Percentiles rank a stretch among this genome's conserved stretches.
Conservation (phyloP, 2,113 vertebrate genomes). For the Cryptotis parvus region DNA sequence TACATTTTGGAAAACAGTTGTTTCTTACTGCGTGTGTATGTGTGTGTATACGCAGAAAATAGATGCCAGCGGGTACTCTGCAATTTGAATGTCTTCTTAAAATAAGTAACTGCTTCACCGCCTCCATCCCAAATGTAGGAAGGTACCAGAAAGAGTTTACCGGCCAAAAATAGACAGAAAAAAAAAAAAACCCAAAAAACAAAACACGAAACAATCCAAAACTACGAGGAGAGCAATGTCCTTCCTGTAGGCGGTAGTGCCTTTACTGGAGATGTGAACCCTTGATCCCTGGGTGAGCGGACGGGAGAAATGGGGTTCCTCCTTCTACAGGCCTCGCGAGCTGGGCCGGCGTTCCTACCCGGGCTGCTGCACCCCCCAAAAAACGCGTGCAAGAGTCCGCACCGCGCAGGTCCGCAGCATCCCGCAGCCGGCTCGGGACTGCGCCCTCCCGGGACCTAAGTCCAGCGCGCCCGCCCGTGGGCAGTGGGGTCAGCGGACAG, state of each 20-base stretch:
- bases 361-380: not conserved
- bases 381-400: not conserved
- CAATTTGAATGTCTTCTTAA: slow-evolving; percentile 27
- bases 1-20: slow-evolving; percentile 16
- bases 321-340: not conserved
- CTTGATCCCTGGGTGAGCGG: too few relatives aligned
- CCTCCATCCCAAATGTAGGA: not conserved
- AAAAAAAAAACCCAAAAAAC: not conserved
- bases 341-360: not conserved
- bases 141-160: slow-evolving; percentile 4
- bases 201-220: not conserved
- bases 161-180: not conserved
- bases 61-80: not conserved
- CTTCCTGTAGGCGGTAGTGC: not conserved
- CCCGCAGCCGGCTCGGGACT: not conserved
- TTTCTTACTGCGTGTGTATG: not conserved
- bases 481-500: too few relatives aligned
- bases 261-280: too few relatives aligned
- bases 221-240: not conserved
- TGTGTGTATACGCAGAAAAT: not conserved
- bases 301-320: not conserved
- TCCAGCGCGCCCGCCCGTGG: not conserved
- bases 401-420: not conserved
- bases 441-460: rapidly evolving
- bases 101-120: slow-evolving; percentile 44